Base-by-base conservation (phyloP, 2,113 vertebrate species). In the Amphiprion ocellaris region DNA sequence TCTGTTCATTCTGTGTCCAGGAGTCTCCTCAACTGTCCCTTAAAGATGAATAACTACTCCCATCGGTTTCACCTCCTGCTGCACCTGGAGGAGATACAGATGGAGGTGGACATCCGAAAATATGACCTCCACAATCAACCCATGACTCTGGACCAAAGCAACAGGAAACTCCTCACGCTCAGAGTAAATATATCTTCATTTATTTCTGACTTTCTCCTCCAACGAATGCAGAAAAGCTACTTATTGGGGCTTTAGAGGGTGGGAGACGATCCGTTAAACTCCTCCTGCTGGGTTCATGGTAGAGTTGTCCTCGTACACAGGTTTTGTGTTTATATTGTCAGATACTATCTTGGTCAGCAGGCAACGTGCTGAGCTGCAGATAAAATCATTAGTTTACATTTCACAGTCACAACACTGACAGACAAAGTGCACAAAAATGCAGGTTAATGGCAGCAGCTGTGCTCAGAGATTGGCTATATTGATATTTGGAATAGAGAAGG, bases 1-100 rank as follows among this genome's bases (percentile, higher is more conserved):
- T 65, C 26, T 46, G n/a, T 82, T 9, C 63, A 15, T 54, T 0
- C 16, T 75, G 24, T 11, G 3, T 76, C 10, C 82, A 98, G 98
- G 79, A 84, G 65, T 0, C 74, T 94, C 54, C 93, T 98, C 80
- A 81, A 92, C 55, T 90, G 92, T 0, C 0, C 89, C 0, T 85
- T 98, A 47, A 78, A 87, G 17, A 87, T 94, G 81, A 90, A 67
- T 55, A 96, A 94, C 83, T 98, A 99, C 23, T 6, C 67, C 1
- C 15, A 81, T 71, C 94, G 94, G 58, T 95, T 97, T 81, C 92
- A 93, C 54, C 93, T 96, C 55, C 94, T 99, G 74, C 94, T 99
- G 26, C 91, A 98, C 90, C 91, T 98, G 77, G 97, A 99, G 74
- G 98, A 99, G 91, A 93, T 97, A 61, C 96, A 98, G 92, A 97